phyloP scores from a whole-genome alignment of 1,140 invertebrate species.

The Drosophila leontia region DNA sequence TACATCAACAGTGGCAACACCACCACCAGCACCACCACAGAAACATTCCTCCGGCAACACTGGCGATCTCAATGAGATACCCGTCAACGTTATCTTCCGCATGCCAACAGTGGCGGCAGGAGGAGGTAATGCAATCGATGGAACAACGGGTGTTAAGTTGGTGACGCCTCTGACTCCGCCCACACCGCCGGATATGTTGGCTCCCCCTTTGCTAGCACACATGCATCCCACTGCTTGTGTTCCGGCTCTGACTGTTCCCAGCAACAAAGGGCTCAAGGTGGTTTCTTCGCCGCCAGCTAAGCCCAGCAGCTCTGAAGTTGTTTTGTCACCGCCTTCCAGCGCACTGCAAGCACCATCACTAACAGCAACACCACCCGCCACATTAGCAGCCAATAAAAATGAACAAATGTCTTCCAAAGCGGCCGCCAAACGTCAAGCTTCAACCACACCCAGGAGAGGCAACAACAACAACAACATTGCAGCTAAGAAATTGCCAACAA shows the following conservation, averaged over 20 bases:
- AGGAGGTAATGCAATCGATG: conserved; percentile 4
- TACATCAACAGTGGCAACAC: conserved; percentile 22
- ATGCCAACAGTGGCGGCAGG: conserved; percentile 44
- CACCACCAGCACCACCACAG: conserved; percentile 29
- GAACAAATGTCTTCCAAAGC: conserved; percentile 80
- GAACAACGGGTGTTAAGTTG: conserved; percentile 38
- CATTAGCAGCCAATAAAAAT: conserved; percentile 43
- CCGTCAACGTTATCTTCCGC: conserved; percentile 82
- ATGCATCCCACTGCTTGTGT: conserved; percentile 13
- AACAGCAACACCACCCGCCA: conserved; percentile 10
- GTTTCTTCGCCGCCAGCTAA: not conserved
- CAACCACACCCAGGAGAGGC: conserved; percentile 10
- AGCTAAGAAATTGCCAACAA: conserved; percentile 17
- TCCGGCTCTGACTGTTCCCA: conserved; percentile 30
- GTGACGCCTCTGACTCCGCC: conserved; percentile 59
- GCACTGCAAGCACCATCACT: conserved; percentile 8
- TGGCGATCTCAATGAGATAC: conserved; percentile 79
- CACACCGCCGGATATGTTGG: conserved; percentile 39
- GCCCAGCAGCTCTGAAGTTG: conserved; percentile 17
- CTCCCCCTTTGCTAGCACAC: conserved; percentile 31
- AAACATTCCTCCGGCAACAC: conserved; percentile 78
- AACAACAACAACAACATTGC: conserved; percentile 17
- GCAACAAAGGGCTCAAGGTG: conserved; percentile 5
- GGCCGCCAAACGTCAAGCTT: conserved; percentile 38
- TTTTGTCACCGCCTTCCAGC: not conserved